phyloP scores from a whole-genome alignment of 2,888 invertebrate genomes.

The Netelia melanura region DNA sequence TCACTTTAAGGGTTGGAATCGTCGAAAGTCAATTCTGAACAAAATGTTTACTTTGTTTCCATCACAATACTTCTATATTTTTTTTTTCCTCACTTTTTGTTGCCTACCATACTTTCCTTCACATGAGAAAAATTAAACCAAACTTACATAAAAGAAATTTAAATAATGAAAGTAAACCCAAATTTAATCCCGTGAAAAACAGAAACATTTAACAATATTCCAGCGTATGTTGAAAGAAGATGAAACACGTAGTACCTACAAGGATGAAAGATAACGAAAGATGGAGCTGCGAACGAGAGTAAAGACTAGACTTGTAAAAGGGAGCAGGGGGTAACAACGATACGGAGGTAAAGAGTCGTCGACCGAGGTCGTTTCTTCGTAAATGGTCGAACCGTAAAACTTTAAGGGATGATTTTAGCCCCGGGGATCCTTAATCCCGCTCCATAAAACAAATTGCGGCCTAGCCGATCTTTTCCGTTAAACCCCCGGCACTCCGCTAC shows the following conservation, averaged over 20 bases:
- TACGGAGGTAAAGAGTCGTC: conserved; percentile 60
- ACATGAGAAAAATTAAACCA: background rate
- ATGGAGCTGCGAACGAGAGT: background rate
- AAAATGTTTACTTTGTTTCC: no score
- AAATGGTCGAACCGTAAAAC: conserved; percentile 64
- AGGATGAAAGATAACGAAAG: conserved; percentile 6
- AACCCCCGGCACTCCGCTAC: background rate
- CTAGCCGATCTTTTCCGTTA: conserved; percentile 6
- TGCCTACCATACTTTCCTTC: no score
- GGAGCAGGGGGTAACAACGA: conserved; percentile 39
- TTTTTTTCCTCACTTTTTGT: no score
- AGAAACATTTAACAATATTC: background rate
- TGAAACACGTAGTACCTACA: conserved; percentile 16
- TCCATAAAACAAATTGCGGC: conserved; percentile 67
- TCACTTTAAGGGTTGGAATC: no score
- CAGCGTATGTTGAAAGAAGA: background rate
- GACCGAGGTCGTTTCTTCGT: conserved; percentile 61
- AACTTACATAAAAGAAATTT: no score
- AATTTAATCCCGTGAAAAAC: no score
- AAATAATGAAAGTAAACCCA: no score
- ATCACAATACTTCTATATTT: no score
- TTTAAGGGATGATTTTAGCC: conserved; percentile 67
- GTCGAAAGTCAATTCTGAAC: no score
- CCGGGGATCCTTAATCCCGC: conserved; percentile 62
- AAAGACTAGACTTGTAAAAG: conserved; percentile 22